phyloP scores from a whole-genome alignment of 2,888 invertebrate species.

The Pandemis heparana region DNA sequence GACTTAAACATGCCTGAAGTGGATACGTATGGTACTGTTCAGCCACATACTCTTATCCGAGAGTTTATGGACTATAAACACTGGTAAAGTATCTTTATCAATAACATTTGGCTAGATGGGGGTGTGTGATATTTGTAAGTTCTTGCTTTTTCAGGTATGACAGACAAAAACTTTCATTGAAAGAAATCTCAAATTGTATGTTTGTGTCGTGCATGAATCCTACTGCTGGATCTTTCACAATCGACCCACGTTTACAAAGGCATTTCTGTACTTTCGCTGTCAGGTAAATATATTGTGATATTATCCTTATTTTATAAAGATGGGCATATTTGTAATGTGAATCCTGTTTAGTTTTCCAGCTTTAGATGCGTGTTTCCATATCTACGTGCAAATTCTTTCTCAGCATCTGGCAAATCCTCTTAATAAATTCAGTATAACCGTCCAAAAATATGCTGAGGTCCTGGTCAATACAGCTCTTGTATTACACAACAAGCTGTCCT shows the following conservation, averaged over 20 bases:
- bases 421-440: constrained; percentile 87
- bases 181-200: constrained; percentile 97
- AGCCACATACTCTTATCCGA: constrained; percentile 96
- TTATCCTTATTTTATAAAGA: neutral
- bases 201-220: constrained; percentile 99
- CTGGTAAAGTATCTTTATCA: constrained; percentile 85
- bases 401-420: constrained; percentile 89
- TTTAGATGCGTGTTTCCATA: constrained; percentile 91
- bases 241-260: constrained; percentile 94
- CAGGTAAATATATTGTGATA: constrained; percentile 81
- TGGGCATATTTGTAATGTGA: constrained; percentile 17
- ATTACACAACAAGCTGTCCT: constrained; percentile 91
- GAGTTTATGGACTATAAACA: constrained; percentile 97
- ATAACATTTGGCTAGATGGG: neutral
- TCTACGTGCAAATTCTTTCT: constrained; percentile 92
- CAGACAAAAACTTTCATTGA: constrained; percentile 92
- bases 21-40: constrained; percentile 97
- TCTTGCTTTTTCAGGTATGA: constrained; percentile 89
- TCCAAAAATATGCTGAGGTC: constrained; percentile 86
- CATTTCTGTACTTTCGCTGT: constrained; percentile 95
- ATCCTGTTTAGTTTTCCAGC: constrained; percentile 90
- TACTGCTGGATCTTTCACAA: constrained; percentile 97
- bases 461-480: constrained; percentile 90
- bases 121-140: neutral
- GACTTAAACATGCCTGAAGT: constrained; percentile 99